These are phyloP conservation scores for Latrodectus elegans DNA, from an alignment of 2,888 invertebrate species.

Conservation along the genomic window DNA sequence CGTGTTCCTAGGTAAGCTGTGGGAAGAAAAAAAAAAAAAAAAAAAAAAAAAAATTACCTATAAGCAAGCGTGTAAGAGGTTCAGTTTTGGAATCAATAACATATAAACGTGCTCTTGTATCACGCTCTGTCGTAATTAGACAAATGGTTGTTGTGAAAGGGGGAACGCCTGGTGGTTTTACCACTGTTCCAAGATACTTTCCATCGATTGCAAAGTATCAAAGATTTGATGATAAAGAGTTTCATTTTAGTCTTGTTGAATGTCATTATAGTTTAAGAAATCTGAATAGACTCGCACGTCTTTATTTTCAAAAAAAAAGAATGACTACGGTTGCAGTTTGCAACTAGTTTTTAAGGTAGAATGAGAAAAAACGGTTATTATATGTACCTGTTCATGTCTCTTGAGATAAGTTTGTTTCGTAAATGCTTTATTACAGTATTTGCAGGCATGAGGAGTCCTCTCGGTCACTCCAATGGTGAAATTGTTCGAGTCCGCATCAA, in stretches of 20 bases:
- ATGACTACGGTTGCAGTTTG: neutral
- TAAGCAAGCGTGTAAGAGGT: conserved; percentile 8
- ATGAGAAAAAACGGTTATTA: neutral
- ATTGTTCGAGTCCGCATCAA: conserved; percentile 79
- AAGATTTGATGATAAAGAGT: too few relatives aligned
- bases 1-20: conserved; percentile 26
- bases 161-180: neutral
- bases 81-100: conserved; percentile 13
- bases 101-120: conserved; percentile 11
- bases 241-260: too few relatives aligned
- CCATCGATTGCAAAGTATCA: too few relatives aligned
- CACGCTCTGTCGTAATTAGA: conserved; percentile 25
- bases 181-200: too few relatives aligned
- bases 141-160: neutral
- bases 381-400: conserved; percentile 92
- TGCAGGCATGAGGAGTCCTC: conserved; percentile 89
- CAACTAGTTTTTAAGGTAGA: neutral
- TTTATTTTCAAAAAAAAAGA: neutral
- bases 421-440: conserved; percentile 93
- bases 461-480: conserved; percentile 83
- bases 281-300: neutral
- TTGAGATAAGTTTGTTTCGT: conserved; percentile 89
- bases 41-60: conserved; percentile 4
- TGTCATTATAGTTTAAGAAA: too few relatives aligned
- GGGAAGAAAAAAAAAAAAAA: neutral